Conservation (phyloP, 2,888 invertebrate genomes). For the Auanema freiburgensis region DNA sequence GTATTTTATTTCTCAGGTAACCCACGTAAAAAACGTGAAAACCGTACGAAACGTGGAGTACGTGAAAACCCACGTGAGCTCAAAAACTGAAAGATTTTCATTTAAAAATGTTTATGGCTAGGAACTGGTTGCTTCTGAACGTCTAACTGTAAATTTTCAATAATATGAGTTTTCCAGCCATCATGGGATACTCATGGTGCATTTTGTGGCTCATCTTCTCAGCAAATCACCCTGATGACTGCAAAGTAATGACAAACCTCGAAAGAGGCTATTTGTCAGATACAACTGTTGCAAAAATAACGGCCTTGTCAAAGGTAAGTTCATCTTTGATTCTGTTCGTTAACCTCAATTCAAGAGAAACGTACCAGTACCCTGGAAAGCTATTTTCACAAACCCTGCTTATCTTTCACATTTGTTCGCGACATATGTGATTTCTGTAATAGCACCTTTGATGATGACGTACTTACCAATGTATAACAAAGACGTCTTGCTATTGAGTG, state of each 20-base stretch:
- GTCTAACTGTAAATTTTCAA: too few relatives aligned
- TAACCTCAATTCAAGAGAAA: too few relatives aligned
- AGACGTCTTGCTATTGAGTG: slow-evolving; percentile 27
- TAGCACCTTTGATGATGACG: slow-evolving; percentile 31
- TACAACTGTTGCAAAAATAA: neutral
- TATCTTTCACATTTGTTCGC: slow-evolving; percentile 18
- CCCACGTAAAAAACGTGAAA: neutral
- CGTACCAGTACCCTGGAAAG: slow-evolving; percentile 6
- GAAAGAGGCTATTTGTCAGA: neutral
- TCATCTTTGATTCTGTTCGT: too few relatives aligned
- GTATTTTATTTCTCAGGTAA: slow-evolving; percentile 19
- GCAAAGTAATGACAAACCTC: slow-evolving; percentile 1
- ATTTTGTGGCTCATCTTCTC: slow-evolving; percentile 5
- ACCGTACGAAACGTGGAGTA: neutral
- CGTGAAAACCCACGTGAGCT: too few relatives aligned
- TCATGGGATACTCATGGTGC: neutral
- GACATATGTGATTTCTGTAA: slow-evolving; percentile 18
- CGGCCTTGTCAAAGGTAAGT: neutral
- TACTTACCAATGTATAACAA: slow-evolving; percentile 46
- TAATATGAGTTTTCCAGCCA: too few relatives aligned
- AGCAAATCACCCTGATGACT: neutral
- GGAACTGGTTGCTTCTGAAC: too few relatives aligned
- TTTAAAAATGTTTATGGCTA: too few relatives aligned
- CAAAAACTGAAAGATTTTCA: too few relatives aligned
- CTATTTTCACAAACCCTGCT: slow-evolving; percentile 15